Evolutionary conservation across 1,140 invertebrate genomes (phyloP), one percentile per base, ranked within the genome.

Genomic region (Formica selysi): DNA sequence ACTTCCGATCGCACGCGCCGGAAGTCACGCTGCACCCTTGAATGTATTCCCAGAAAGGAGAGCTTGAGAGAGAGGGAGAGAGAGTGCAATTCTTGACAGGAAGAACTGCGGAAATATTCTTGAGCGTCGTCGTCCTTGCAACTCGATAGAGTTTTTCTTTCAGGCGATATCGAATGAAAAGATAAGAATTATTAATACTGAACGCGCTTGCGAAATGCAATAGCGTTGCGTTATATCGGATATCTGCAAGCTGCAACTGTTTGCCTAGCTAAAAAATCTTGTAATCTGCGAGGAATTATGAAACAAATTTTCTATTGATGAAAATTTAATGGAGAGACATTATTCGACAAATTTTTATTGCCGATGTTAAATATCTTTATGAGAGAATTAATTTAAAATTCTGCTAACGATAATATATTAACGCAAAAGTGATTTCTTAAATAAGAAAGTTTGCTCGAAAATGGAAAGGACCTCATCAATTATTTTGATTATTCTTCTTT

Each of bases 111-210:
- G 32, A 76, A 76, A 85, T 85, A 78, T 76, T 76, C 22, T 26
- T 36, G 26, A 76, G 29, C 38, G 32, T 84, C 59, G 76, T 54
- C 70, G 61, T 71, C 6, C 22, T 38, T 38, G 73, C 32, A 64
- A 16, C 68, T 48, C 29, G 76, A 80, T 16, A 84, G n/a, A 59
- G 36, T 16, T 61, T 48, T 38, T 61, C 26, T 71, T 26, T 59
- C 54, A 38, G 32, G 41, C 38, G 38, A 19, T 74, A 73, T 74
- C 68, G 38, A 54, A 73, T 83, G 19, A 83, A 73, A 83, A 73
- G 68, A 83, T 83, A 74, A 73, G 54, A 83, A 83, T 83, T 83
- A 83, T 83, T 83, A 83, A 83, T 62, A 38, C 26, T 16, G 54
- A 44, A 44, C 13, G 79, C 67, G 54, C 48, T 80, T 5, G 68